These are phyloP conservation scores for Hymenochirus boettgeri DNA, from an alignment of 2,113 vertebrate species.

Conservation along the genomic window DNA sequence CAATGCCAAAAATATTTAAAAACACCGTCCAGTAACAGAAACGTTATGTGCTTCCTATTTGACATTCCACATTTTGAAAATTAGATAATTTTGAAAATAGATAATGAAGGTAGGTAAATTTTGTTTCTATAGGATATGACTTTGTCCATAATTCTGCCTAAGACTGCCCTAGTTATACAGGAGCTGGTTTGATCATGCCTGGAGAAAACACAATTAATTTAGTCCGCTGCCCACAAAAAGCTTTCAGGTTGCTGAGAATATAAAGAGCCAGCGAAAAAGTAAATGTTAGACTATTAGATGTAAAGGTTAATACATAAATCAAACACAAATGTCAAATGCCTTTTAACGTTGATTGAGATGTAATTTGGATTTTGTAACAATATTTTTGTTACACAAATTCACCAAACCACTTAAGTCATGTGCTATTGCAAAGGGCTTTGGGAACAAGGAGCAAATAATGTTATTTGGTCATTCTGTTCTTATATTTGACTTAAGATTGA, in stretches of 20 bases:
- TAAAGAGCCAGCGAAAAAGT: constrained; percentile 49
- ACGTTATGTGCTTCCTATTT: too few relatives aligned
- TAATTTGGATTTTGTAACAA: constrained; percentile 55
- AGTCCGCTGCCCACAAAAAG: constrained; percentile 54
- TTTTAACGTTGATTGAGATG: constrained; percentile 63
- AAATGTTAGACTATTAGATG: constrained; percentile 53
- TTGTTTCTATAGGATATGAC: not conserved
- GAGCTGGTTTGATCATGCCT: constrained; percentile 45
- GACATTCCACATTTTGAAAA: too few relatives aligned
- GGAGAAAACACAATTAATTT: constrained; percentile 58
- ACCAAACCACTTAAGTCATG: constrained; percentile 40
- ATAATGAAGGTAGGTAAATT: too few relatives aligned
- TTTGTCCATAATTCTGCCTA: not conserved
- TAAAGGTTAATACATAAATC: constrained; percentile 72
- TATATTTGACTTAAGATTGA: constrained; percentile 43
- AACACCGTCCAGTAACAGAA: too few relatives aligned
- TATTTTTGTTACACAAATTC: constrained; percentile 48
- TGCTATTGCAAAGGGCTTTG: constrained; percentile 41
- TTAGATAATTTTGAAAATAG: too few relatives aligned
- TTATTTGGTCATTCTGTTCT: constrained; percentile 43
- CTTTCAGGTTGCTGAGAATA: constrained; percentile 54
- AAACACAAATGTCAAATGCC: constrained; percentile 65
- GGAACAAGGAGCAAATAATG: constrained; percentile 51
- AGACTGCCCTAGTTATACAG: not conserved
- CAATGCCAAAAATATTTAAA: too few relatives aligned